These are phyloP conservation scores for Sphenopsis melanotis DNA, from an alignment of 2,797 vertebrate species.

Conservation along the genomic window DNA sequence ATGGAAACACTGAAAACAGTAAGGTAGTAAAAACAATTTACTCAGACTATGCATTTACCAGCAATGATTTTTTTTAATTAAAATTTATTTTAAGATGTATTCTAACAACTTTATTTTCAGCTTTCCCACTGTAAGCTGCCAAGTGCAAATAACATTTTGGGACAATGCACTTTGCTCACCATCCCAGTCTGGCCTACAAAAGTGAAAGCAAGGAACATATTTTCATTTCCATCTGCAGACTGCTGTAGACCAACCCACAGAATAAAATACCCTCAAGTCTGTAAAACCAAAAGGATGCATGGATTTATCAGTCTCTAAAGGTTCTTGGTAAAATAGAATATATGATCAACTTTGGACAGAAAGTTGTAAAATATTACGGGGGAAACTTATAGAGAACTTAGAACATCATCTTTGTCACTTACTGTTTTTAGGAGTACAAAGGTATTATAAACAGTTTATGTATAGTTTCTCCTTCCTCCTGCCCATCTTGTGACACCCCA, in stretches of 20 bases:
- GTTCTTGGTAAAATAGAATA: neutral
- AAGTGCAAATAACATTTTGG: neutral
- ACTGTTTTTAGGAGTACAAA: neutral
- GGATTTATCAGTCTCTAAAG: neutral
- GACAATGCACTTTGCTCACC: neutral
- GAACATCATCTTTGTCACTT: neutral
- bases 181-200: neutral
- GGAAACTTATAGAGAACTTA: neutral
- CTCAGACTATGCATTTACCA: neutral
- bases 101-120: neutral
- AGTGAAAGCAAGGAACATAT: neutral
- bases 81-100: neutral
- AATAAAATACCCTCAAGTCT: neutral
- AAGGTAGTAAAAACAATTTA: neutral
- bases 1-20: neutral
- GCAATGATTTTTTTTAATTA: neutral
- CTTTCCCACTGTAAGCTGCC: neutral
- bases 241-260: neutral
- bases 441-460: neutral
- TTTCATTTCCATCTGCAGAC: neutral
- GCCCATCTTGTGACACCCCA: neutral
- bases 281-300: neutral
- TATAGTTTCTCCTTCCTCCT: neutral
- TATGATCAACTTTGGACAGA: neutral
- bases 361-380: neutral